A percentile compares a stretch with the other conserved stretches of the same genome.
Conservation (phyloP, 2,797 vertebrate genomes). For the Dipus sagitta region DNA sequence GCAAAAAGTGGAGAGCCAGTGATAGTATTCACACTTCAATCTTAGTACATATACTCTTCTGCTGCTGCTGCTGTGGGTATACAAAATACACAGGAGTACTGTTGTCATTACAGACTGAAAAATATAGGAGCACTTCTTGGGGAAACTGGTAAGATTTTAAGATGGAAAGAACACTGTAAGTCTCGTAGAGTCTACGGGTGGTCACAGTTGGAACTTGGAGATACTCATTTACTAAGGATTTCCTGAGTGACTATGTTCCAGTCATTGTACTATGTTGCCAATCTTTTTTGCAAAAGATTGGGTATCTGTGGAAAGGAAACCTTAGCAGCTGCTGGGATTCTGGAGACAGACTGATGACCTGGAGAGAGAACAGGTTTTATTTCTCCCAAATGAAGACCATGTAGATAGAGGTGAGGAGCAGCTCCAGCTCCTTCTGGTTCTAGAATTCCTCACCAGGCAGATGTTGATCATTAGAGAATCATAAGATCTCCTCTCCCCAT, state of each 20-base stretch:
- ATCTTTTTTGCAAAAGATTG: background rate
- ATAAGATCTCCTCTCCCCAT: background rate
- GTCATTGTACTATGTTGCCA: background rate
- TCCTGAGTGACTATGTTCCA: background rate
- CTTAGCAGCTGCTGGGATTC: background rate
- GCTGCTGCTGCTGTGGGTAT: background rate
- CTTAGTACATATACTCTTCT: background rate
- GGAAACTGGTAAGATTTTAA: background rate
- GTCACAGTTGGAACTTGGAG: background rate
- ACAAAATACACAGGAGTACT: background rate
- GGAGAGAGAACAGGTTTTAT: constrained; percentile 37
- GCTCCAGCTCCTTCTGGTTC: background rate
- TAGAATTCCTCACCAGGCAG: background rate
- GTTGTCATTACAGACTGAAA: background rate
- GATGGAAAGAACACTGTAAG: background rate
- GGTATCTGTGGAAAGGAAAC: background rate
- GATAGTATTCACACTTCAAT: background rate
- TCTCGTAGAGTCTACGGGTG: background rate
- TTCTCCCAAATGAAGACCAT: background rate
- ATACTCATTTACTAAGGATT: background rate
- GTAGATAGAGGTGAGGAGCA: background rate
- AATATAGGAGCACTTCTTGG: background rate
- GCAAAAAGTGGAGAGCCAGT: background rate
- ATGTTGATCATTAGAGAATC: background rate
- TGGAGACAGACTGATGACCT: background rate